Evolutionary conservation across 2,113 vertebrate genomes (phyloP).

Genomic region (Coracopsis vasa): DNA sequence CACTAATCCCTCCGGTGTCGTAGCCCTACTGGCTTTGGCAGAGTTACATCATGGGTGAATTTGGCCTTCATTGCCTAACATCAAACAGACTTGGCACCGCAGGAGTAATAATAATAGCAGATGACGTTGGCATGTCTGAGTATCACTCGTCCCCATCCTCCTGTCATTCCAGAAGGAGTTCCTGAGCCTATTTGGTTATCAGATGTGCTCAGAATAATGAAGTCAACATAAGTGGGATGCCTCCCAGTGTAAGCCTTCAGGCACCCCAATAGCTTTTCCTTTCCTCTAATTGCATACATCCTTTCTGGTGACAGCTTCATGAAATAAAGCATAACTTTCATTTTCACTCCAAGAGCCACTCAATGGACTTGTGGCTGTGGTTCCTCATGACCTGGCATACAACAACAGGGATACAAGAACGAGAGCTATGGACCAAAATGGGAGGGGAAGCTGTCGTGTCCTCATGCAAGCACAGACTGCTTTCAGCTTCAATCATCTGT

Average conservation of each 20-base stretch:
- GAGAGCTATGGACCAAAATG: neutral
- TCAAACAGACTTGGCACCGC: neutral
- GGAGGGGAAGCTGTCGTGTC: neutral
- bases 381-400: neutral
- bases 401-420: neutral
- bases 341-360: neutral
- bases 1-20: neutral
- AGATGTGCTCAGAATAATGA: neutral
- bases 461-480: fast-evolving
- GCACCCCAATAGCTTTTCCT: neutral
- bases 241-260: neutral
- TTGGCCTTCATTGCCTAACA: neutral
- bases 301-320: neutral
- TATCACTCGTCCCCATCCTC: neutral
- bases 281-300: neutral
- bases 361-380: neutral
- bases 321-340: neutral
- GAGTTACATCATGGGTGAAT: neutral
- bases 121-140: neutral
- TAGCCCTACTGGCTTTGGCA: neutral
- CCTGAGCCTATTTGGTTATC: neutral
- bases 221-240: neutral
- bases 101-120: neutral
- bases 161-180: neutral
- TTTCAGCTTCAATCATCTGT: neutral